Evolutionary conservation across 1,140 invertebrate genomes (phyloP).

Genomic region (Penaeus japonicus): DNA sequence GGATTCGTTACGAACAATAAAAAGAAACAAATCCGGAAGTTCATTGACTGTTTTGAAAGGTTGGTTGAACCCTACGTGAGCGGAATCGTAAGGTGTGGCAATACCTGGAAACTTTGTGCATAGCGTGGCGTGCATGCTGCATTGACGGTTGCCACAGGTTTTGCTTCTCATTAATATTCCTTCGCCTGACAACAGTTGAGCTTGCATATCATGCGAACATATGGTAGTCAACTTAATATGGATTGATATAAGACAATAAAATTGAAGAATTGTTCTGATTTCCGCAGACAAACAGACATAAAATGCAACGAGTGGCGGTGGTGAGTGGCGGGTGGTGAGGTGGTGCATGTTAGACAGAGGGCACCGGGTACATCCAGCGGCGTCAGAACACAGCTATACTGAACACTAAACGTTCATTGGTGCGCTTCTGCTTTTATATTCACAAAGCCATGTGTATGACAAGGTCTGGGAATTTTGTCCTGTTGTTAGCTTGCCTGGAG

Average conservation of each 20-base stretch:
- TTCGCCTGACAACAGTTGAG: neutral
- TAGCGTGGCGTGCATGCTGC: neutral
- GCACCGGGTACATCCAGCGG: neutral
- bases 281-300: neutral
- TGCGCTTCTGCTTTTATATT: constrained; percentile 6
- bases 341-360: neutral
- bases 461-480: too few relatives aligned
- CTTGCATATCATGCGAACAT: neutral
- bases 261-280: neutral
- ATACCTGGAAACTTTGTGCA: neutral
- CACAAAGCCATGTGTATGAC: neutral
- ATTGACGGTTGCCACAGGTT: neutral
- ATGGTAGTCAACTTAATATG: neutral
- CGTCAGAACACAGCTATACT: neutral
- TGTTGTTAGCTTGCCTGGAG: too few relatives aligned
- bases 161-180: neutral
- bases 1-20: neutral
- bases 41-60: neutral
- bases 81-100: neutral
- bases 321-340: neutral
- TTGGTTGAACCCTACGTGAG: neutral
- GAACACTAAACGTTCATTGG: neutral
- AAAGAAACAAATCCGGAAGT: neutral
- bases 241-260: neutral
- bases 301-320: neutral